Percentiles rank a stretch among this genome's conserved stretches.
These are phyloP conservation scores for Porites lutea DNA, from an alignment of 64 coral and sea anemone genomes.

Conservation along the genomic window DNA sequence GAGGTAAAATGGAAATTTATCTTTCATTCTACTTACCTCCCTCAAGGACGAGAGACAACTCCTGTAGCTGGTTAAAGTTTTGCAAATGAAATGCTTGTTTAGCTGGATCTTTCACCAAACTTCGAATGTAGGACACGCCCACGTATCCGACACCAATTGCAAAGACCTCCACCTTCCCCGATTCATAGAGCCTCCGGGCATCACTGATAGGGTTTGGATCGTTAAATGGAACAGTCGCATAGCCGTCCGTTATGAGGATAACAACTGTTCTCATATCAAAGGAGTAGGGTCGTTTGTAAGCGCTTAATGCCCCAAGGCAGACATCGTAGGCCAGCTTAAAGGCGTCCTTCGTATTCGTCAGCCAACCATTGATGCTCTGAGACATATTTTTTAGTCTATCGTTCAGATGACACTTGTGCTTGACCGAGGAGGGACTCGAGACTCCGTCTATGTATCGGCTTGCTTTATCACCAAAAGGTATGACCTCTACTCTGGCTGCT, in stretches of 20 bases:
- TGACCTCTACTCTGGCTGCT: slow-evolving; percentile 75
- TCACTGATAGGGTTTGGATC: not conserved
- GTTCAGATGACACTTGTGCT: slow-evolving; percentile 80
- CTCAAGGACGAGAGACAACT: slow-evolving; percentile 68
- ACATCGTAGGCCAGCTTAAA: slow-evolving; percentile 52
- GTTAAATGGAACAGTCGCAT: slow-evolving; percentile 19
- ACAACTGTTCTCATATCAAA: slow-evolving; percentile 53
- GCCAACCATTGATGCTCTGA: not conserved
- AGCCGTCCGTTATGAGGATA: slow-evolving; percentile 73
- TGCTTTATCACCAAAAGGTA: slow-evolving; percentile 39
- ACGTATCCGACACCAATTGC: slow-evolving; percentile 63
- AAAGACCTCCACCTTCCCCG: slow-evolving; percentile 49
- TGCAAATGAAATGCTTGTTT: slow-evolving; percentile 65
- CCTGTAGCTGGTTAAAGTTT: slow-evolving; percentile 62
- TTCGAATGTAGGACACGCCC: not conserved
- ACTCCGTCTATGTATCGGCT: slow-evolving; percentile 57
- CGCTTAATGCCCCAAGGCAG: slow-evolving; percentile 31
- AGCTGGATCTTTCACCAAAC: not conserved
- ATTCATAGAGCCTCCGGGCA: slow-evolving; percentile 19
- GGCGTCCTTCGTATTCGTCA: slow-evolving; percentile 75
- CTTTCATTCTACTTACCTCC: slow-evolving; percentile 55
- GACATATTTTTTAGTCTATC: slow-evolving; percentile 11
- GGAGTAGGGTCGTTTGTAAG: not conserved
- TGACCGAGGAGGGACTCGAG: not conserved
- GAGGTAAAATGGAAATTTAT: no score